phyloP scores from a whole-genome alignment of 2,888 invertebrate species.

The Lomographa bimaculata region DNA sequence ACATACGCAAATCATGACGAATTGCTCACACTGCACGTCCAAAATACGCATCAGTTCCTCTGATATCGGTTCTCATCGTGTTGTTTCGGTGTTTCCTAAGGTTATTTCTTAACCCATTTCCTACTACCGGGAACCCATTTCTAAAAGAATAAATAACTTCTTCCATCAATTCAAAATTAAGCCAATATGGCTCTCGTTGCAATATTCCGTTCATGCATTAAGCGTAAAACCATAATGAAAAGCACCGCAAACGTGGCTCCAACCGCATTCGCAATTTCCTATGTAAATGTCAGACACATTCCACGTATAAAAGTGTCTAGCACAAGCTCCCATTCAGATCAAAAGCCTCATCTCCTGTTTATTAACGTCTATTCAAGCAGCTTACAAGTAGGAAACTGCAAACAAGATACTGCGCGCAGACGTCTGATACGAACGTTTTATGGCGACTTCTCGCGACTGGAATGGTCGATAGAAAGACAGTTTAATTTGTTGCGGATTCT shows the following conservation, averaged over 20 bases:
- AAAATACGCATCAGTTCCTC: conserved; percentile 56
- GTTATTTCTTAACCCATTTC: conserved; percentile 45
- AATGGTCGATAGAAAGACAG: conserved; percentile 33
- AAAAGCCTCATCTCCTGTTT: conserved; percentile 48
- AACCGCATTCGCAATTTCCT: conserved; percentile 28
- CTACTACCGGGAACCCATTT: conserved; percentile 13
- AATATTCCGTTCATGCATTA: conserved; percentile 23
- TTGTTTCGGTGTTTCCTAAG: too few species aligned
- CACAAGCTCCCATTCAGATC: conserved; percentile 45
- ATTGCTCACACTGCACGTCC: conserved; percentile 73
- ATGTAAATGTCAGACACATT: conserved; percentile 31
- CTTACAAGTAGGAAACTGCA: conserved; percentile 40
- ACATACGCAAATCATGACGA: conserved; percentile 82
- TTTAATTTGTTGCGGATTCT: conserved; percentile 36
- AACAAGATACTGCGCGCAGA: conserved; percentile 37
- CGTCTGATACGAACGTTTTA: conserved; percentile 32
- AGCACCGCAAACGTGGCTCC: conserved; percentile 17
- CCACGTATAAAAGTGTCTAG: conserved; percentile 25
- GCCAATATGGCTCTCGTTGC: too few species aligned
- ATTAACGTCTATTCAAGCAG: conserved; percentile 46
- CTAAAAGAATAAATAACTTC: conserved; percentile 44
- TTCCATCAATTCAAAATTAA: too few species aligned
- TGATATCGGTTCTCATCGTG: conserved; percentile 34
- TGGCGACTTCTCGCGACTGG: conserved; percentile 30
- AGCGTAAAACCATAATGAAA: conserved; percentile 36